Evolutionary conservation across 2,113 vertebrate genomes (phyloP), one percentile per base, ranked within the genome.

Genomic region (Megaleporinus macrocephalus): DNA sequence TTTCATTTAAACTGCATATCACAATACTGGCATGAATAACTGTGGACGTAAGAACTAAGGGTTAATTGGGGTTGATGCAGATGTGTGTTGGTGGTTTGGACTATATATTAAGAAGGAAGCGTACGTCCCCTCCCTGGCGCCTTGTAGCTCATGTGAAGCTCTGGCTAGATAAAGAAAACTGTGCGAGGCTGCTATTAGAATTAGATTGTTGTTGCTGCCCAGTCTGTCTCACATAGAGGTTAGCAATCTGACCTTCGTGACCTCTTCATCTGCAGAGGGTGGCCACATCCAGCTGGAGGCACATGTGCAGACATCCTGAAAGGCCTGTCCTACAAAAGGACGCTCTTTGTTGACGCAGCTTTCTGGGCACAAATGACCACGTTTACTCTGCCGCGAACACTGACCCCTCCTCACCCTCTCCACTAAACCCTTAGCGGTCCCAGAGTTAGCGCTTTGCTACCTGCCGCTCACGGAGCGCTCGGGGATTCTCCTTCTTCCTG

Each of bases 81-180:
- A 18, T 51, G 15, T 2, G 49, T 7, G 15, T 16, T 51, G 49
- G 49, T 51, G 13, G 49, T 51, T 51, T 18, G 15, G 15, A 51
- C 14, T 13, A n/a, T 1, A 5, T 57, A 4, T 57, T 10, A 9
- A 14, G 10, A 24, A 61, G 11, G 6, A 24, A 13, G 1, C 22
- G 0, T 61, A 12, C 14, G 3, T 59, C 22, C n/a, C 7, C 68
- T 18, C 3, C 1, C 16, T 7, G 15, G 15, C 16, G n/a, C 13
- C 66, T 14, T 69, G 9, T 62, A 18, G 51, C 59, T 66, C 44
- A 22, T 49, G 33, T 65, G n/a, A 68, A 75, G 18, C 36, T 68
- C 15, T 57, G 18, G 13, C 20, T 55, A 24, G 62, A 86, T 86
- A 73, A 90, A 89, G 89, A 16, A 90, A 90, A 87, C 88, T 89